A percentile compares a stretch with the other conserved stretches of the same genome.
phyloP scores from a whole-genome alignment of 1,140 invertebrate species.

The Calycopis cecrops region DNA sequence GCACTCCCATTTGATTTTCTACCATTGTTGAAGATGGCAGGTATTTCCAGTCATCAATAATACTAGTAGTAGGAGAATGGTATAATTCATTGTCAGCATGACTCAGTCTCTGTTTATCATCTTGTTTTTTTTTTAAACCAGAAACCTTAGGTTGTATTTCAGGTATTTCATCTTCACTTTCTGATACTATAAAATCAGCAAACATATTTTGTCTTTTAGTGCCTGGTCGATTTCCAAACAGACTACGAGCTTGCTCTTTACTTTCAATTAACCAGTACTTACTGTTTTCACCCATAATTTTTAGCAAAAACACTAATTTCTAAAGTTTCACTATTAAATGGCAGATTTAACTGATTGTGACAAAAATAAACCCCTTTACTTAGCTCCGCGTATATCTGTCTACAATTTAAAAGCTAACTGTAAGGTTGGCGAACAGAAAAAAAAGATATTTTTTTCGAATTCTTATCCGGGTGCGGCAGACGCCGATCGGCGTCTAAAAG shows the following conservation, averaged over 20 bases:
- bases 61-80: conserved; percentile 41
- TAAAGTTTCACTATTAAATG: too few species aligned
- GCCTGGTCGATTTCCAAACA: conserved; percentile 46
- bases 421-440: too few species aligned
- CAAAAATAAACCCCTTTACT: too few species aligned
- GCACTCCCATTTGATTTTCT: conserved; percentile 43
- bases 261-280: conserved; percentile 27
- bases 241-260: conserved; percentile 39
- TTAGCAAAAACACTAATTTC: too few species aligned
- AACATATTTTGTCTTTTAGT: conserved; percentile 58
- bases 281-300: too few species aligned
- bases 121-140: conserved; percentile 37
- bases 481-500: too few species aligned
- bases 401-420: too few species aligned
- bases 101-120: conserved; percentile 25
- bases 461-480: too few species aligned
- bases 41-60: conserved; percentile 51
- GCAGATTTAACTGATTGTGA: too few species aligned
- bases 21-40: conserved; percentile 65
- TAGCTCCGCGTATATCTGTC: too few species aligned
- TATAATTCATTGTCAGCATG: conserved; percentile 26
- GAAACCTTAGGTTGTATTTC: conserved; percentile 53
- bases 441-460: too few species aligned
- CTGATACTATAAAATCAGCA: conserved; percentile 54
- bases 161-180: conserved; percentile 61